A percentile compares a stretch with the other conserved stretches of the same genome.
Evolutionary conservation across 2,113 vertebrate species (phyloP).

Genomic region (Formicarius rufipectus): DNA sequence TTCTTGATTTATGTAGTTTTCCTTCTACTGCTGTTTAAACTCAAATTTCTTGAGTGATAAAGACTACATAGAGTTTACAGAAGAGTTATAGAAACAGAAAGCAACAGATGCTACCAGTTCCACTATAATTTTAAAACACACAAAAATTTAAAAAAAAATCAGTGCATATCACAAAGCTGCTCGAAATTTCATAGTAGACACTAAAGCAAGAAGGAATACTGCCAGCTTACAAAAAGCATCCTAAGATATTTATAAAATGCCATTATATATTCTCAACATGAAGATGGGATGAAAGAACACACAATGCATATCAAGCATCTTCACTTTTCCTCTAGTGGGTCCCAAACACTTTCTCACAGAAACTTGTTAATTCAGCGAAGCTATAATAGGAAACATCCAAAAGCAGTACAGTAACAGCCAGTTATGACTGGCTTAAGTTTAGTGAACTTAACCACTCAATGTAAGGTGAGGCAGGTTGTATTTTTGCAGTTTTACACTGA

Average conservation of each 20-base stretch:
- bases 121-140: background rate
- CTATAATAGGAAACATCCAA: background rate
- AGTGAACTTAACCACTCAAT: background rate
- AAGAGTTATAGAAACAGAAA: background rate
- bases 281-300: background rate
- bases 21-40: background rate
- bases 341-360: background rate
- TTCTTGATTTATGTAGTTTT: background rate
- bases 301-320: background rate
- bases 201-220: background rate
- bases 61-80: background rate
- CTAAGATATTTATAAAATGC: background rate
- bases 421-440: background rate
- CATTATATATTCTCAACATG: background rate
- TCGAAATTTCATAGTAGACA: background rate
- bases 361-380: background rate
- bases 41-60: background rate
- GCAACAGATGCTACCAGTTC: background rate
- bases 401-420: background rate
- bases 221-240: background rate
- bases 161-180: background rate
- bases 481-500: background rate
- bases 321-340: background rate
- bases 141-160: background rate
- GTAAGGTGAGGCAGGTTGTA: background rate